Evolutionary conservation across 2,888 invertebrate species (phyloP).

Genomic region (Drosophila fulvimacula): DNA sequence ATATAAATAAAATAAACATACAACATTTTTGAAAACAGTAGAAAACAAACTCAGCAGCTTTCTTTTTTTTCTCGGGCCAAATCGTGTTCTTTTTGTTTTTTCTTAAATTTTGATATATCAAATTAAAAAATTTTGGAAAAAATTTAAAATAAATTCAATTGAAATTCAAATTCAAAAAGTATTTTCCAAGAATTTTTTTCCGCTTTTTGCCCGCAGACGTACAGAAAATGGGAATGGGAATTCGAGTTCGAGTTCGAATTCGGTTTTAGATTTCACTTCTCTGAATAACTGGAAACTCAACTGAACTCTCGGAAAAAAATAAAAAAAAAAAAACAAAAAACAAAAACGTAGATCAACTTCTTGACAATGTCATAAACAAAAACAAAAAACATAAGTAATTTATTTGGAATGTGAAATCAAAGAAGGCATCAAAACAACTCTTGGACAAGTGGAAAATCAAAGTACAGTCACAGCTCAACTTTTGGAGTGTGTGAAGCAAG

Average conservation of each 20-base stretch:
- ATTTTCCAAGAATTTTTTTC: slow-evolving; percentile 85
- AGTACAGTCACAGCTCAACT: slow-evolving; percentile 4
- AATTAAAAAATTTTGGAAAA: slow-evolving; percentile 12
- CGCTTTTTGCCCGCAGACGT: slow-evolving; percentile 55
- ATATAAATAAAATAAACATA: slow-evolving; percentile 47
- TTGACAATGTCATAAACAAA: slow-evolving; percentile 86
- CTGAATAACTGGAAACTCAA: not conserved
- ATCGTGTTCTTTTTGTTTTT: slow-evolving; percentile 61
- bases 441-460: slow-evolving; percentile 8
- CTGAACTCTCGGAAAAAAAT: slow-evolving; percentile 4
- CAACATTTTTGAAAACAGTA: slow-evolving; percentile 55
- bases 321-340: slow-evolving; percentile 83
- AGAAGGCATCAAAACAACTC: slow-evolving; percentile 6
- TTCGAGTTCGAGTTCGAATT: not conserved
- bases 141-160: slow-evolving; percentile 1
- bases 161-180: slow-evolving; percentile 47
- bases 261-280: slow-evolving; percentile 37
- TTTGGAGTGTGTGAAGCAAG: not conserved
- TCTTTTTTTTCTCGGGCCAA: slow-evolving; percentile 51
- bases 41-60: slow-evolving; percentile 67
- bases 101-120: not conserved
- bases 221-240: slow-evolving; percentile 1
- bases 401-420: slow-evolving; percentile 1
- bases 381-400: slow-evolving; percentile 40
- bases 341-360: slow-evolving; percentile 98